Base-by-base conservation (phyloP, 1,140 invertebrate species). In the Telenomus remus region DNA sequence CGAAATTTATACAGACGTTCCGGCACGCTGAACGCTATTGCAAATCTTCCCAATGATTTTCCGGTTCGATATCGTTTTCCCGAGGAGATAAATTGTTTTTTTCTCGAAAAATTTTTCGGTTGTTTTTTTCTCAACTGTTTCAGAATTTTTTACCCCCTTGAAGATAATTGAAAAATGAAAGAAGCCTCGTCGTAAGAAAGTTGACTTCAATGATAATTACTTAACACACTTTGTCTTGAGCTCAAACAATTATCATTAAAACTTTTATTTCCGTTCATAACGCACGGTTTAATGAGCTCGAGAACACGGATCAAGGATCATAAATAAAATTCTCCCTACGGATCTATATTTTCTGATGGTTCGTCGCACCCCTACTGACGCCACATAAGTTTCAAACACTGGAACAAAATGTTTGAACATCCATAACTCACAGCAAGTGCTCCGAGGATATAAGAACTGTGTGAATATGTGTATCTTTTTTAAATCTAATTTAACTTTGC, bases 341-440 rank as follows among this genome's bases (percentile, higher is more conserved):
- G 55, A 66, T 73, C 70, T 73, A 66, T 73, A 73, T 73, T 66
- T 65, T 50, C 47, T 66, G 61, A 73, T 56, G 60, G 43, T 50
- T 66, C 61, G 61, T 73, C 50, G 70, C 70, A 55, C 61, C 61
- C 61, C 60, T 60, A 44, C 56, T 73, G 61, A 60, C 61, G 61
- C 50, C 55, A 66, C 61, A 66, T 73, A 66, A 73, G 61, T 73
- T 73, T 66, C 50, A 53, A 37, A 49, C 53, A 27, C 19, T 27
- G 37, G 61, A 66, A 66, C 61, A 61, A 74, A 74, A 74, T 57
- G 61, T 74, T 74, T 68, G 56, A 61, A 55, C 71, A 57, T 63
- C 61, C 53, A 73, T 73, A 66, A 66, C 49, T 73, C 42, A 27
- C 19, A 27, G 19, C 19, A 27, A 27, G 19, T 27, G 19, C 47